A percentile compares a stretch with the other conserved stretches of the same genome.
Evolutionary conservation across 1,140 invertebrate species (phyloP).

Genomic region (Phthorimaea operculella): DNA sequence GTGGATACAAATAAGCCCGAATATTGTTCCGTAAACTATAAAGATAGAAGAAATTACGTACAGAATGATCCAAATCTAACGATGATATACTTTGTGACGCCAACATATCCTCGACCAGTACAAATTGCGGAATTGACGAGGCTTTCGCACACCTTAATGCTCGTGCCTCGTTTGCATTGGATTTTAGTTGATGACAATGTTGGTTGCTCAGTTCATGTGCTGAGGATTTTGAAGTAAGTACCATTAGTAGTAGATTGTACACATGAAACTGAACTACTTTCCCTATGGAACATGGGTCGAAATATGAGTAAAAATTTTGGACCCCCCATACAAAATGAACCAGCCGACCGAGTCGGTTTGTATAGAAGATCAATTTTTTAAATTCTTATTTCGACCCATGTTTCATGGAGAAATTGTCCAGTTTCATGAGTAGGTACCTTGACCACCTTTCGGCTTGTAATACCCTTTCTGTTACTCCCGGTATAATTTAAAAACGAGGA

Average conservation of each 20-base stretch:
- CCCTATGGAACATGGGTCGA: not conserved
- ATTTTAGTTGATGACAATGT: slow-evolving; percentile 87
- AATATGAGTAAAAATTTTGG: not conserved
- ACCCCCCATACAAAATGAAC: too few species aligned
- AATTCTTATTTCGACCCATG: too few species aligned
- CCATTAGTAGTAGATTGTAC: too few species aligned
- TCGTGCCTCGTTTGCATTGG: slow-evolving; percentile 89
- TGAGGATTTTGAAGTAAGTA: slow-evolving; percentile 45
- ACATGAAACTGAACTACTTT: too few species aligned
- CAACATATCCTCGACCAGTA: slow-evolving; percentile 88
- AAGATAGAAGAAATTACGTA: slow-evolving; percentile 30
- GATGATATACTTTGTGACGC: slow-evolving; percentile 80
- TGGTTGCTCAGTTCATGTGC: slow-evolving; percentile 44
- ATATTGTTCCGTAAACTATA: slow-evolving; percentile 23
- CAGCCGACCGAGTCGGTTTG: too few species aligned
- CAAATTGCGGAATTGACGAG: slow-evolving; percentile 92
- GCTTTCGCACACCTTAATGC: slow-evolving; percentile 89
- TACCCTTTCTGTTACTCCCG: too few species aligned
- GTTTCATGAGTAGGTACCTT: too few species aligned
- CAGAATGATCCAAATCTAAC: slow-evolving; percentile 40
- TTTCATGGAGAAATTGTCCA: too few species aligned
- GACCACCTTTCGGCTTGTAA: too few species aligned
- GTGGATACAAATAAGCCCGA: not conserved
- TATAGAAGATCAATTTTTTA: too few species aligned
- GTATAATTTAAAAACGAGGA: too few species aligned